Percentiles rank a stretch among this genome's conserved stretches.
Evolutionary conservation across 2,113 vertebrate species (phyloP).

Genomic region (Brachirus orientalis): DNA sequence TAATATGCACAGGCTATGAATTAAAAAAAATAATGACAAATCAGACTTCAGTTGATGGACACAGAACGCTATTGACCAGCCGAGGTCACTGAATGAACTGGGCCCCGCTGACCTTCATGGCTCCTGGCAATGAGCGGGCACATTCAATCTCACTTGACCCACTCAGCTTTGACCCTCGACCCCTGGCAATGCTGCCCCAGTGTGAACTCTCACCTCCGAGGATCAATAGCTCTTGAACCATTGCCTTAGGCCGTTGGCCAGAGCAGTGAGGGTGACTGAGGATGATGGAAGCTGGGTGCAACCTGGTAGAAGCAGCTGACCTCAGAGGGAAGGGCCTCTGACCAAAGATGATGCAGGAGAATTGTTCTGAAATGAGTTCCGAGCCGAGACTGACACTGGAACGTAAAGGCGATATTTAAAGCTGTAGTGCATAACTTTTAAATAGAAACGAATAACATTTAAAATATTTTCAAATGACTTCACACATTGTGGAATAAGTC

Average conservation of each 20-base stretch:
- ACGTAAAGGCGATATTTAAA: constrained; percentile 10
- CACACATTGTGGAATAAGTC: no score
- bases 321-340: constrained; percentile 23
- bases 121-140: constrained; percentile 73
- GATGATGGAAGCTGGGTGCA: constrained; percentile 19
- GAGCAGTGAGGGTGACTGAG: background rate
- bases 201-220: constrained; percentile 72
- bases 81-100: constrained; percentile 71
- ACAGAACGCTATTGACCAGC: constrained; percentile 65
- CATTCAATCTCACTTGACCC: constrained; percentile 81
- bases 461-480: no score
- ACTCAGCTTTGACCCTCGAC: constrained; percentile 67
- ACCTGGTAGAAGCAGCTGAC: constrained; percentile 41
- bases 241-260: constrained; percentile 51
- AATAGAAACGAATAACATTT: no score
- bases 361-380: constrained; percentile 32
- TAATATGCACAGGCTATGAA: constrained; percentile 46
- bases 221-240: constrained; percentile 77
- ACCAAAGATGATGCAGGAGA: constrained; percentile 36
- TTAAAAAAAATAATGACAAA: constrained; percentile 71
- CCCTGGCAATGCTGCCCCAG: constrained; percentile 38
- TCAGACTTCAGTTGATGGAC: constrained; percentile 60
- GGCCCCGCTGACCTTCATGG: constrained; percentile 54
- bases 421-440: no score
- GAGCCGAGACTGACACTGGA: background rate